Conservation (phyloP, 2,888 invertebrate genomes). For the Hirudinaria manillensis region DNA sequence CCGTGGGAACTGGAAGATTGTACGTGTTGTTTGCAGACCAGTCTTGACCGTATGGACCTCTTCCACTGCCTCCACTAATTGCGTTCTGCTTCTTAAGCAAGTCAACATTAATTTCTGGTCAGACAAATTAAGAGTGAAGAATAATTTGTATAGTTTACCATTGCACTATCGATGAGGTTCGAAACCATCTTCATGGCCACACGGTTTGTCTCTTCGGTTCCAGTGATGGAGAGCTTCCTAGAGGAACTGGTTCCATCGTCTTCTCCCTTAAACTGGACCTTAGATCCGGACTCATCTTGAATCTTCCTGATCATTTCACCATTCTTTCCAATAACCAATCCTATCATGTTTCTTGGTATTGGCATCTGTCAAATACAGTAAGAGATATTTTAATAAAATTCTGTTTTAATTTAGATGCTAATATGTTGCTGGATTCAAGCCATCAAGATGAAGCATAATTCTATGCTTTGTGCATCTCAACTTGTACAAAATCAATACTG, state of each 20-base stretch:
- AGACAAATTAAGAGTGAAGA: constrained; percentile 1
- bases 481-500: too few species aligned
- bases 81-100: constrained; percentile 23
- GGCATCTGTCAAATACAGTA: constrained; percentile 58
- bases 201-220: constrained; percentile 74
- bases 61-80: constrained; percentile 11
- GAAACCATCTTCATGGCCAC: constrained; percentile 80
- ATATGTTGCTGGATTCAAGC: not conserved
- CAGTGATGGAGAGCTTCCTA: constrained; percentile 79
- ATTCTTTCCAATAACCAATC: constrained; percentile 92
- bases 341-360: constrained; percentile 87
- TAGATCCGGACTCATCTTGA: constrained; percentile 84
- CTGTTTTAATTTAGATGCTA: not conserved
- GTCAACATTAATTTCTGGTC: not conserved
- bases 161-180: constrained; percentile 64
- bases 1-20: constrained; percentile 82
- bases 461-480: too few species aligned
- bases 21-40: constrained; percentile 30
- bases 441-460: too few species aligned
- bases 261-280: constrained; percentile 64
- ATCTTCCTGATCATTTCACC: constrained; percentile 98
- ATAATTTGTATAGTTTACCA: constrained; percentile 30
- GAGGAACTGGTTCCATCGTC: constrained; percentile 70
- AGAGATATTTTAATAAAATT: not conserved
- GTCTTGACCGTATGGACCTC: constrained; percentile 25